Evolutionary conservation across 2,888 invertebrate species (phyloP).

Genomic region (Holacanthella duospinosa): DNA sequence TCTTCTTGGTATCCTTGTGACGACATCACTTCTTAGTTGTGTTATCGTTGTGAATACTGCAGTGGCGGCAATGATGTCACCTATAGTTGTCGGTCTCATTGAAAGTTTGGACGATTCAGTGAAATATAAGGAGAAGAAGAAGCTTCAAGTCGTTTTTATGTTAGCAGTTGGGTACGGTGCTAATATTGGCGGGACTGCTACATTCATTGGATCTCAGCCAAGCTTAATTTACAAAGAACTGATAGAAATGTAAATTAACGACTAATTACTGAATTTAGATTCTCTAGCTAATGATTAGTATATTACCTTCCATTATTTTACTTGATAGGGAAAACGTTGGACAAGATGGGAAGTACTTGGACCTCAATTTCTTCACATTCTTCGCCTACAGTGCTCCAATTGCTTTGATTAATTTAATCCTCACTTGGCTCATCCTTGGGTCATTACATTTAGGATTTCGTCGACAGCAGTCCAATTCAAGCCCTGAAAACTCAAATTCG

Average conservation of each 20-base stretch:
- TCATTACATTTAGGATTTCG: conserved; percentile 66
- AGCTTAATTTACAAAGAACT: conserved; percentile 19
- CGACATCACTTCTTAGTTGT: conserved; percentile 46
- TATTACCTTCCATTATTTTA: too few species aligned
- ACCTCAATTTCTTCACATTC: conserved; percentile 34
- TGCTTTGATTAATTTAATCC: conserved; percentile 50
- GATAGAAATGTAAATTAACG: conserved; percentile 13
- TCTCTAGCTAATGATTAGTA: too few species aligned
- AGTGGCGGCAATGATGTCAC: conserved; percentile 61
- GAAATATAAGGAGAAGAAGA: background rate
- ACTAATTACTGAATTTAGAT: background rate
- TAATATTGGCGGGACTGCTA: conserved; percentile 28
- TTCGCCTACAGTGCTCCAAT: conserved; percentile 26
- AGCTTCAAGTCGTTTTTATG: conserved; percentile 11
- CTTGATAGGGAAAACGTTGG: conserved; percentile 25
- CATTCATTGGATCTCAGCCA: conserved; percentile 16
- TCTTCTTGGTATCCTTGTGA: conserved; percentile 43
- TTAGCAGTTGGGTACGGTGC: conserved; percentile 24
- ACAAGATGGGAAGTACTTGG: conserved; percentile 29
- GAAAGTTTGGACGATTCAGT: conserved; percentile 62
- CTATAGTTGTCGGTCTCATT: conserved; percentile 74
- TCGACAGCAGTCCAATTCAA: background rate
- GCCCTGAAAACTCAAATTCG: too few species aligned
- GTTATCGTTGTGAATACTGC: conserved; percentile 53
- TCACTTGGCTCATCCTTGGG: conserved; percentile 60